phyloP scores from a whole-genome alignment of 2,113 vertebrate species.

The Forbesichthys papilliferus region DNA sequence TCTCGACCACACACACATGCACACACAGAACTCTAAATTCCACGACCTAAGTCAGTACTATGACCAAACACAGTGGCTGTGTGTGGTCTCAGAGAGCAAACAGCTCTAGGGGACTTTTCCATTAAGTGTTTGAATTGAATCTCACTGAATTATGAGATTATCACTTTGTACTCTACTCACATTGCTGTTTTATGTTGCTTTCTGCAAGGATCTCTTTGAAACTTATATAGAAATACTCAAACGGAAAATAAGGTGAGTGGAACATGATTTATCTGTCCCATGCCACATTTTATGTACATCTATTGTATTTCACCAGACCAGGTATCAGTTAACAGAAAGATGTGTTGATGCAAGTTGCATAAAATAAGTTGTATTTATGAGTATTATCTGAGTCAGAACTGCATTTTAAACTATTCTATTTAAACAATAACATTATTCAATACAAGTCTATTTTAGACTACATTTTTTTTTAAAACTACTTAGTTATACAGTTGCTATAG shows the following conservation, averaged over 20 bases:
- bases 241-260: slow-evolving; percentile 33
- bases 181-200: background rate
- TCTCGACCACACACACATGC: slow-evolving; percentile 26
- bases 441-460: no score
- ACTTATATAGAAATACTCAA: background rate
- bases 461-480: no score
- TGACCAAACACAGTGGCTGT: slow-evolving; percentile 10
- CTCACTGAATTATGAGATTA: slow-evolving; percentile 46
- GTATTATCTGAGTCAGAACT: background rate
- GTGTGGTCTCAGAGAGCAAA: slow-evolving; percentile 11
- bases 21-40: slow-evolving; percentile 31
- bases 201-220: background rate
- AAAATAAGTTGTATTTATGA: background rate
- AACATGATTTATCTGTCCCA: slow-evolving; percentile 2
- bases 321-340: background rate
- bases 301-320: background rate
- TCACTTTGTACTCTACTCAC: slow-evolving; percentile 22
- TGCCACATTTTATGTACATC: background rate
- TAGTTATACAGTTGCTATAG: no score
- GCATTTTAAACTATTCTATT: no score
- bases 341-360: background rate
- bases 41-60: slow-evolving; percentile 27
- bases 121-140: slow-evolving; percentile 35
- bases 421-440: no score
- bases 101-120: slow-evolving; percentile 31